These are phyloP conservation scores for Glyphotaelius pellucidus DNA, from an alignment of 2,888 invertebrate genomes.

Conservation along the genomic window DNA sequence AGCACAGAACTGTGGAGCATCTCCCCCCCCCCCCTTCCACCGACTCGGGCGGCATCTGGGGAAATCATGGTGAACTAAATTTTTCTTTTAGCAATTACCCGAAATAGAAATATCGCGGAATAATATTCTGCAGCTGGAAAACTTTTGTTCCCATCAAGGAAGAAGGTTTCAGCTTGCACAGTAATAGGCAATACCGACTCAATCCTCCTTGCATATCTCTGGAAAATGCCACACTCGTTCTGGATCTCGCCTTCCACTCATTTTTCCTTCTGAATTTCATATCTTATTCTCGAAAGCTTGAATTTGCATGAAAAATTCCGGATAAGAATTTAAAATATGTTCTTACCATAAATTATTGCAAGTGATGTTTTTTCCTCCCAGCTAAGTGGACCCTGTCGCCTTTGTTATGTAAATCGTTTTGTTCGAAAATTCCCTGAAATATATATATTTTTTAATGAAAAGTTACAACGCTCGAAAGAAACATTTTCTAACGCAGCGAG, in stretches of 20 bases:
- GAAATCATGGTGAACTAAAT: constrained; percentile 56
- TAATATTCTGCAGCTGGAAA: constrained; percentile 33
- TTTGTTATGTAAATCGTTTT: constrained; percentile 37
- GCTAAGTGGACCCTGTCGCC: constrained; percentile 33
- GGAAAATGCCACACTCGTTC: constrained; percentile 19
- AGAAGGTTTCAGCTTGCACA: constrained; percentile 47
- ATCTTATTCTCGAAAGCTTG: constrained; percentile 16
- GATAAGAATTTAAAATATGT: constrained; percentile 45
- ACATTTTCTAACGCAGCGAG: not conserved
- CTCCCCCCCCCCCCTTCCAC: no score
- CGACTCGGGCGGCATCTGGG: constrained; percentile 34
- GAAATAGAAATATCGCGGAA: constrained; percentile 43
- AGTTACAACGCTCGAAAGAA: constrained; percentile 28
- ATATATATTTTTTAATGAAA: constrained; percentile 27
- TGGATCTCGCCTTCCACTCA: constrained; percentile 28
- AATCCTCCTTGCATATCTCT: constrained; percentile 48
- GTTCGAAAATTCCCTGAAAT: not conserved
- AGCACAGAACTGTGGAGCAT: not conserved
- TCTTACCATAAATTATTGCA: constrained; percentile 50
- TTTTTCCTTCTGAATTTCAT: constrained; percentile 33
- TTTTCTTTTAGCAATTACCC: constrained; percentile 56
- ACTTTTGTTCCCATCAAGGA: not conserved
- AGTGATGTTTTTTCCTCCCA: constrained; percentile 19
- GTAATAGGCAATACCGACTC: constrained; percentile 32
- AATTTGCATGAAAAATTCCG: constrained; percentile 55